phyloP scores from a whole-genome alignment of 2,113 vertebrate species.

The Oophaga pumilio region DNA sequence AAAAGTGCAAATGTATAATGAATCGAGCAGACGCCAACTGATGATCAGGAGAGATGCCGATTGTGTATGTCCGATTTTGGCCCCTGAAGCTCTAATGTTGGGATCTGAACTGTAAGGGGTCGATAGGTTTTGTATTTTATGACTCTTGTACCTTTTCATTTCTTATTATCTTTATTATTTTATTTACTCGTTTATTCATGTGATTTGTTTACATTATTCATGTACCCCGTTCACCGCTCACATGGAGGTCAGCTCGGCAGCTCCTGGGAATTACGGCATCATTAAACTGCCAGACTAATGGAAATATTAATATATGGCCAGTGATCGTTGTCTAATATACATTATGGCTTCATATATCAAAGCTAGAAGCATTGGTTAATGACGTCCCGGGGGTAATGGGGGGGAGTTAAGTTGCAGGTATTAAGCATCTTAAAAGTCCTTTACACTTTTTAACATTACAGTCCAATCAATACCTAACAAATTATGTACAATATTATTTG shows the following conservation, averaged over 20 bases:
- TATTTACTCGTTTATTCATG: no score
- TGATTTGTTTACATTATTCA: no score
- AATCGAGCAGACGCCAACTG: no score
- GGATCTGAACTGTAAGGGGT: no score
- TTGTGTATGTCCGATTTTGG: no score
- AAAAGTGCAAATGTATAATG: no score
- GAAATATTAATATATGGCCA: constrained; percentile 39
- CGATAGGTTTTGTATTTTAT: no score
- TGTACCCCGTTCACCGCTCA: background rate
- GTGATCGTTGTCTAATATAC: background rate
- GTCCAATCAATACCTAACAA: background rate
- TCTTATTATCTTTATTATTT: no score
- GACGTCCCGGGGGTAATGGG: background rate
- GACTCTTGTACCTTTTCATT: no score
- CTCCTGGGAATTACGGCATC: background rate
- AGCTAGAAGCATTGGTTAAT: background rate
- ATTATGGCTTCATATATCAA: constrained; percentile 11
- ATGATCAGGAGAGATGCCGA: no score
- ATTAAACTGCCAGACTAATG: background rate
- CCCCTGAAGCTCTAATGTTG: no score
- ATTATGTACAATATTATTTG: background rate
- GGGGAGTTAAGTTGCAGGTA: background rate
- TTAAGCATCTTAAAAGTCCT: background rate
- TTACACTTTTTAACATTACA: background rate
- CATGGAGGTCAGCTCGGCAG: background rate